These are phyloP conservation scores for Scotopteryx bipunctaria DNA, from an alignment of 2,888 invertebrate genomes.

Conservation along the genomic window DNA sequence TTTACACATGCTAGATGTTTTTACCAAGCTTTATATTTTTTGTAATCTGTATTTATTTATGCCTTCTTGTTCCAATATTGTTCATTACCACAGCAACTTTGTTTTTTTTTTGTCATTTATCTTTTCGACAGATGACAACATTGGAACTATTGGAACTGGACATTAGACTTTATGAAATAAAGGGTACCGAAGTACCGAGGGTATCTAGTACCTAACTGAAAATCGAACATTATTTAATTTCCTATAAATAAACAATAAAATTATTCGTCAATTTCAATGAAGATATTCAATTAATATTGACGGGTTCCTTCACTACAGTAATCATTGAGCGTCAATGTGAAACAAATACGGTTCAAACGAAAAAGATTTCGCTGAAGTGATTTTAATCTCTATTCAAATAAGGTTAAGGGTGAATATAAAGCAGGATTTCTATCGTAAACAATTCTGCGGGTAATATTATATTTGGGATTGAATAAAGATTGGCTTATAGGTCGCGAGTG, in stretches of 20 bases:
- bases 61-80: no score
- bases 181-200: no score
- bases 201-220: background rate
- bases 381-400: constrained; percentile 28
- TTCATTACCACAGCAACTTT: no score
- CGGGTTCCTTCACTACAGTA: constrained; percentile 24
- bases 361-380: constrained; percentile 14
- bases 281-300: constrained; percentile 26
- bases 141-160: no score
- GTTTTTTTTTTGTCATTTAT: background rate
- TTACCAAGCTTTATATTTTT: no score
- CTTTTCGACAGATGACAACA: no score
- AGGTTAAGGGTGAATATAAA: constrained; percentile 26
- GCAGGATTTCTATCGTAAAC: constrained; percentile 22
- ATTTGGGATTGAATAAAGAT: constrained; percentile 26
- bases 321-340: constrained; percentile 25
- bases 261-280: constrained; percentile 9
- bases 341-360: constrained; percentile 20
- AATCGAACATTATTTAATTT: background rate
- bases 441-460: constrained; percentile 32
- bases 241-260: constrained; percentile 2
- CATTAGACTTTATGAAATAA: no score
- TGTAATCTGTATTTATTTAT: no score
- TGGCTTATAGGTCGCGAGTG: constrained; percentile 43
- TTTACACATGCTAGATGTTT: no score